Evolutionary conservation across 2,888 invertebrate species (phyloP), one percentile per base, ranked within the genome.

Genomic region (Eilema caniola): DNA sequence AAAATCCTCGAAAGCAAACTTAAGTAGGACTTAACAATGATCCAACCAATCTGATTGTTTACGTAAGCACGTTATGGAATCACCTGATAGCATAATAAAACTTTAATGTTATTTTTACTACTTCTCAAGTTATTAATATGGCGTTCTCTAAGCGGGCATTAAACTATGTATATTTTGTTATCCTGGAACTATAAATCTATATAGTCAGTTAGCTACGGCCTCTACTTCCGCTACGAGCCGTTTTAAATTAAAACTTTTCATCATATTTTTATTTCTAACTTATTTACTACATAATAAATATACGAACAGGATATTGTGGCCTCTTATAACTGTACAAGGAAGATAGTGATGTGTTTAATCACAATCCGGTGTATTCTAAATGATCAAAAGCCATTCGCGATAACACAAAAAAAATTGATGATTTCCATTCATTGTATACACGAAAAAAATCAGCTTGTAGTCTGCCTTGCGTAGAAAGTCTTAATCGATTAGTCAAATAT

Each of bases 261-360:
- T n/a, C 10, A 53, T 53, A 53, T 53, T 53, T 53, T 53, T 53
- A 8, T 24, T 33, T 56, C 33, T 31, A 33, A 64, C 24, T 69
- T 47, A 71, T 64, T 37, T 60, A 47, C 23, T 33, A n/a, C 64
- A 16, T 61, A 53, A 24, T 64, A 28, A 65, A 67, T 64, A 67
- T 24, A 63, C 23, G 47, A 56, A 67, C 63, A 67, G 64, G 67
- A 67, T 67, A 67, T 62, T 61, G 33, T 60, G 53, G 53, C 24
- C 57, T 63, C 33, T n/a, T 25, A 37, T 71, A 71, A 71, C 71
- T 59, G 71, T 67, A 62, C 24, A 61, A 61, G 53, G 16, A 28
- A 62, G 65, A 66, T 33, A 65, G 24, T 23, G 7, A 65, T 53
- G 66, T 37, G 31, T 20, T 31, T 14, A 25, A 70, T 59, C n/a